These are phyloP conservation scores for Drosophila melanosoma DNA, from an alignment of 2,888 invertebrate genomes.

Conservation along the genomic window DNA sequence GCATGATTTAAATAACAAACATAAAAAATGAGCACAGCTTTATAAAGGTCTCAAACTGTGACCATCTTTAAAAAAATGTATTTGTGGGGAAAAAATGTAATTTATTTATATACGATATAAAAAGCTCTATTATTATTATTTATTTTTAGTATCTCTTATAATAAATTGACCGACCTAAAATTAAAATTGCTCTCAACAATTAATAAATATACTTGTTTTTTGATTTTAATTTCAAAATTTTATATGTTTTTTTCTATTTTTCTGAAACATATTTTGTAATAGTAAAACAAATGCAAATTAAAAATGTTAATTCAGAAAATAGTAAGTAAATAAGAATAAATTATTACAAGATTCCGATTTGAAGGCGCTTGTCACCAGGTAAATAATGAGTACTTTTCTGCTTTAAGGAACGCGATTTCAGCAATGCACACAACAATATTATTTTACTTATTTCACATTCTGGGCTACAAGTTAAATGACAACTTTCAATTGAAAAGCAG, in stretches of 20 bases:
- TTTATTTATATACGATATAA: neutral
- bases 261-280: too few species aligned
- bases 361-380: slow-evolving; percentile 21
- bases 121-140: neutral
- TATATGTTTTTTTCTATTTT: too few species aligned
- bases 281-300: too few species aligned
- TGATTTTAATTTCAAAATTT: too few species aligned
- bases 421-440: slow-evolving; percentile 51
- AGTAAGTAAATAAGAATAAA: neutral
- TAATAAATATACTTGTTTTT: too few species aligned
- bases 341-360: slow-evolving; percentile 11
- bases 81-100: too few species aligned
- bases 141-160: neutral
- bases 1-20: neutral
- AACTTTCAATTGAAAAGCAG: slow-evolving; percentile 47
- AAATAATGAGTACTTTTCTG: slow-evolving; percentile 16
- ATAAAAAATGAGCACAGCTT: neutral
- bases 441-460: slow-evolving; percentile 30
- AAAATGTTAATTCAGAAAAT: neutral
- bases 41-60: neutral
- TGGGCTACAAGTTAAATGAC: slow-evolving; percentile 31
- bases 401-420: slow-evolving; percentile 24
- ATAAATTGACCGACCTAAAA: neutral
- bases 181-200: too few species aligned
- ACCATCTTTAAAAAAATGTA: too few species aligned